These are phyloP conservation scores for Synanthedon andrenaeformis DNA, from an alignment of 2,888 invertebrate species.

Conservation along the genomic window DNA sequence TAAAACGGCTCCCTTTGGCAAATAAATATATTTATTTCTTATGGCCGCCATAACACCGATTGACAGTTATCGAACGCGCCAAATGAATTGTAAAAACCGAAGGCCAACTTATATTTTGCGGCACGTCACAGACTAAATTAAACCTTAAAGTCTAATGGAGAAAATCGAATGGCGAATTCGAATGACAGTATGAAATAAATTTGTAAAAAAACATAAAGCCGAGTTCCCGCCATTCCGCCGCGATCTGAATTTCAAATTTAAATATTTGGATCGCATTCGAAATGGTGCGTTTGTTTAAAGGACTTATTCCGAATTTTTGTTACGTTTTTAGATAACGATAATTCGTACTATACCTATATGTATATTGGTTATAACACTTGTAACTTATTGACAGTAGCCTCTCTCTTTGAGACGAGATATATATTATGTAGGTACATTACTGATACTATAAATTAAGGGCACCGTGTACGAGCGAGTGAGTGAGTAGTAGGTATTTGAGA, in stretches of 20 bases:
- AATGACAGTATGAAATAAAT: neutral
- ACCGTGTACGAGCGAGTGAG: too few species aligned
- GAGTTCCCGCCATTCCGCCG: slow-evolving; percentile 38
- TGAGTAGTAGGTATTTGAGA: too few species aligned
- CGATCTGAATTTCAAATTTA: slow-evolving; percentile 56
- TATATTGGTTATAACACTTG: too few species aligned
- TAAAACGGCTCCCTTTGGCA: slow-evolving; percentile 38
- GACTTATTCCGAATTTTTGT: neutral
- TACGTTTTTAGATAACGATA: too few species aligned
- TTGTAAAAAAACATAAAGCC: neutral
- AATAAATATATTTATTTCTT: slow-evolving; percentile 50
- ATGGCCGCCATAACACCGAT: slow-evolving; percentile 33
- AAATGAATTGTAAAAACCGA: slow-evolving; percentile 40
- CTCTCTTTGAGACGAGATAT: too few species aligned
- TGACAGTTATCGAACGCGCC: slow-evolving; percentile 53
- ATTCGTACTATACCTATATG: too few species aligned
- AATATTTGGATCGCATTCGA: slow-evolving; percentile 38
- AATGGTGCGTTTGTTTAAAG: neutral
- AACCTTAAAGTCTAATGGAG: neutral
- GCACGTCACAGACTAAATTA: neutral
- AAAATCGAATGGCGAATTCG: neutral
- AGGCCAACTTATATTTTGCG: neutral
- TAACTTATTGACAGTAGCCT: too few species aligned
- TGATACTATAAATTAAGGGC: too few species aligned
- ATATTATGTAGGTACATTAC: too few species aligned